Conservation (phyloP, 2,113 vertebrate genomes). For the Serinus canaria region DNA sequence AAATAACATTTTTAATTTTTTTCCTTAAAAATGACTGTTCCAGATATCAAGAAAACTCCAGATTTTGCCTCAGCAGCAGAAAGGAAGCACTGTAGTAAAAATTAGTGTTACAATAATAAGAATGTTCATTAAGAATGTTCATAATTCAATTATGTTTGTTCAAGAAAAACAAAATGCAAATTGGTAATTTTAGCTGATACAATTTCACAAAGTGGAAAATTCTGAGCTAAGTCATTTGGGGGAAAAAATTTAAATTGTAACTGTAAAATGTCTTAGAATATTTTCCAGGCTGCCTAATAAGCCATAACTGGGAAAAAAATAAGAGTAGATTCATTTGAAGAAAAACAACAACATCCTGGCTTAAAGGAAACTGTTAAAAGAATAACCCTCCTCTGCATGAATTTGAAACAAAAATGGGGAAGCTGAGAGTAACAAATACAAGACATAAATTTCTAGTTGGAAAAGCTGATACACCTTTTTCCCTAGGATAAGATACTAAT, state of each 20-base stretch:
- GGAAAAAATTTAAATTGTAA: neutral
- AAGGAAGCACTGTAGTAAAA: neutral
- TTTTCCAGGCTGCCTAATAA: neutral
- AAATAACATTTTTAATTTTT: neutral
- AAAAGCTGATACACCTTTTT: neutral
- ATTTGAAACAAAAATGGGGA: neutral
- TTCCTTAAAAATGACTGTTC: neutral
- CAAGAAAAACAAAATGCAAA: neutral
- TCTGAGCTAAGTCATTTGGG: neutral
- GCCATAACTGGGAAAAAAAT: neutral
- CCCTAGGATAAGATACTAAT: neutral
- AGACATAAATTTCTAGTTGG: neutral
- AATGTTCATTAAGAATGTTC: neutral
- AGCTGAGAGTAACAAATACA: neutral
- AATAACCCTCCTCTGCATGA: neutral
- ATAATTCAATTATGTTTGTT: neutral
- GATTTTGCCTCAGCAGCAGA: neutral
- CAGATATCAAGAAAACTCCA: neutral
- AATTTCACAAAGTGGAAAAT: neutral
- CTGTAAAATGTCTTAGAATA: neutral
- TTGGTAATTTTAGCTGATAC: neutral
- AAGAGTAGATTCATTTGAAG: neutral
- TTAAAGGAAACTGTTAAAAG: neutral
- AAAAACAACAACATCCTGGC: neutral
- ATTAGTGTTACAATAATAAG: neutral